Percentiles rank a stretch among this genome's conserved stretches.
Conservation (phyloP, 2,113 vertebrate species). For the Trogon surrucura region DNA sequence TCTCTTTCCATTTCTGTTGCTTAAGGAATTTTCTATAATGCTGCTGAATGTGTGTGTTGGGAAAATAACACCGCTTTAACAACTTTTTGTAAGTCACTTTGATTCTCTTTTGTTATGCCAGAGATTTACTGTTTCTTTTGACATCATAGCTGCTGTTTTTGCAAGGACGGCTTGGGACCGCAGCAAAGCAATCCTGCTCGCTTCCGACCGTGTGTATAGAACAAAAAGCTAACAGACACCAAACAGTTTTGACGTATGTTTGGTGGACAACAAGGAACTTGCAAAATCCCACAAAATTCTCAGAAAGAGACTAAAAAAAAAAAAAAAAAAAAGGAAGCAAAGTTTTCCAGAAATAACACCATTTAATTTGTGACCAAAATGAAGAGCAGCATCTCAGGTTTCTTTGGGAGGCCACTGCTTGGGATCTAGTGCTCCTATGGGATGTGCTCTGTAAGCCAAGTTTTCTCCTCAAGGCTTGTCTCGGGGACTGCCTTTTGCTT, state of each 20-base stretch:
- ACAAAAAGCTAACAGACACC: not conserved
- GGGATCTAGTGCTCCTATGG: not conserved
- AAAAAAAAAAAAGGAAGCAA: not conserved
- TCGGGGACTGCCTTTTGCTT: not conserved
- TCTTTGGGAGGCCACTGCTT: not conserved
- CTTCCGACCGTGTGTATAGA: not conserved
- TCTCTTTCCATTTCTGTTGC: conserved; percentile 56
- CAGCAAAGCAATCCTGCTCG: not conserved
- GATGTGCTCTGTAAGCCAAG: not conserved
- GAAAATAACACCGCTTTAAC: not conserved
- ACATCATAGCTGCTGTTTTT: not conserved
- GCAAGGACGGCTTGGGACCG: not conserved
- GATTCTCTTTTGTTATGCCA: conserved; percentile 22
- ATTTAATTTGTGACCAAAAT: not conserved
- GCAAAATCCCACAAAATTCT: not conserved
- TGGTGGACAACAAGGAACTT: not conserved
- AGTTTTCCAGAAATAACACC: not conserved
- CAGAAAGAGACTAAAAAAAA: not conserved
- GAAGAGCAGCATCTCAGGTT: not conserved
- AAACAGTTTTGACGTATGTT: not conserved
- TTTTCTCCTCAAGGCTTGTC: not conserved
- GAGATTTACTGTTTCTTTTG: conserved; percentile 40
- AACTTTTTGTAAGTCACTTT: not conserved
- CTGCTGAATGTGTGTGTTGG: not conserved
- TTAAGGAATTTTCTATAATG: conserved; percentile 53